Evolutionary conservation across 2,888 invertebrate genomes (phyloP).

Genomic region (Monopis laevigella): DNA sequence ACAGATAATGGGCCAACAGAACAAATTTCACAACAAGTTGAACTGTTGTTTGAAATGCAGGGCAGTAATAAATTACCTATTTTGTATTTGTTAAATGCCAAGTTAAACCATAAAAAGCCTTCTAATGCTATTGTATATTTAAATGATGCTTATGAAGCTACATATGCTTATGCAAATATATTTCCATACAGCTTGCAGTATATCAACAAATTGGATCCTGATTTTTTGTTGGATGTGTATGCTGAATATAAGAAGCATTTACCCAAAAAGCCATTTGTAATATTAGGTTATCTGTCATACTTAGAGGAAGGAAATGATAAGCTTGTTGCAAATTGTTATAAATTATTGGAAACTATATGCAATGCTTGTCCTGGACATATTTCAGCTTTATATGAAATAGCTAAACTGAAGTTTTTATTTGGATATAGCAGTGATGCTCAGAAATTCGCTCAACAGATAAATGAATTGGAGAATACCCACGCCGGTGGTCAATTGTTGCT

Average conservation of each 20-base stretch:
- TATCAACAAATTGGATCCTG: slow-evolving; percentile 81
- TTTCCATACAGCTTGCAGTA: slow-evolving; percentile 80
- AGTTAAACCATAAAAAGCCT: slow-evolving; percentile 63
- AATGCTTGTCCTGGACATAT: slow-evolving; percentile 85
- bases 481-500: slow-evolving; percentile 86
- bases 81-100: slow-evolving; percentile 74
- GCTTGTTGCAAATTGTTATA: slow-evolving; percentile 64
- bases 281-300: slow-evolving; percentile 50
- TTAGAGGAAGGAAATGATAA: slow-evolving; percentile 53
- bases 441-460: slow-evolving; percentile 74
- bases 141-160: slow-evolving; percentile 70
- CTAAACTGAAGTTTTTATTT: slow-evolving; percentile 82
- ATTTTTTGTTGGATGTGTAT: slow-evolving; percentile 83
- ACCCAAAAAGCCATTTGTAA: slow-evolving; percentile 69
- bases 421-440: slow-evolving; percentile 81
- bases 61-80: slow-evolving; percentile 73
- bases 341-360: slow-evolving; percentile 75
- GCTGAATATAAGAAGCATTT: slow-evolving; percentile 79
- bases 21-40: slow-evolving; percentile 85
- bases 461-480: slow-evolving; percentile 80
- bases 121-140: slow-evolving; percentile 67
- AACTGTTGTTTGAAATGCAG: slow-evolving; percentile 84
- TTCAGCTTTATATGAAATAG: slow-evolving; percentile 73
- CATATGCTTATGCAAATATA: slow-evolving; percentile 39
- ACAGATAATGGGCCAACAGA: slow-evolving; percentile 75